Evolutionary conservation across 1,140 invertebrate species (phyloP).

Genomic region (Drosophila ananassae): DNA sequence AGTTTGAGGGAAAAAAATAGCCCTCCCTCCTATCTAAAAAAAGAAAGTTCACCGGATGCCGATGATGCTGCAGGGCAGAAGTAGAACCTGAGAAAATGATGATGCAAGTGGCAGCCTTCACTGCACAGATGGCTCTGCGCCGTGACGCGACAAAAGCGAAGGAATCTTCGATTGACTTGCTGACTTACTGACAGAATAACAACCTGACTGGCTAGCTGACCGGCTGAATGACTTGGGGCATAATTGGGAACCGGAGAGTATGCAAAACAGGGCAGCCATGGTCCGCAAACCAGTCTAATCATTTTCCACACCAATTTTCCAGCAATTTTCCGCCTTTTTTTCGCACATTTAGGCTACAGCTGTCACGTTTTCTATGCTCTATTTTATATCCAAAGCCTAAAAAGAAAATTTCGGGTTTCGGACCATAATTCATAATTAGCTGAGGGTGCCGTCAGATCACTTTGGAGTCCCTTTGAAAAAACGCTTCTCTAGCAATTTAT

Average conservation of each 20-base stretch:
- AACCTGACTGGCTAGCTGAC: slow-evolving; percentile 22
- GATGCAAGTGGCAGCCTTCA: slow-evolving; percentile 13
- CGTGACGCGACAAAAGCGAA: slow-evolving; percentile 36
- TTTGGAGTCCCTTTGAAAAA: slow-evolving; percentile 35
- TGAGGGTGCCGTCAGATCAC: slow-evolving; percentile 54
- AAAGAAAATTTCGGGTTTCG: neutral
- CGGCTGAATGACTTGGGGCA: slow-evolving; percentile 40
- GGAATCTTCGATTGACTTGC: slow-evolving; percentile 56
- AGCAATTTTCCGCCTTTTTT: slow-evolving; percentile 71
- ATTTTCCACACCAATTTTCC: slow-evolving; percentile 25
- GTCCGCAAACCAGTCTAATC: slow-evolving; percentile 36
- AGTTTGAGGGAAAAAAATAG: neutral
- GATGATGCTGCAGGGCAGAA: slow-evolving; percentile 53
- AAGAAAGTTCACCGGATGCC: slow-evolving; percentile 34
- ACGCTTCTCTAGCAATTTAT: slow-evolving; percentile 59
- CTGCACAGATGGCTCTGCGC: slow-evolving; percentile 16
- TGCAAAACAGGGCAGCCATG: slow-evolving; percentile 56
- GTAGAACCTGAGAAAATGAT: slow-evolving; percentile 69
- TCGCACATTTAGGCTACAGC: slow-evolving; percentile 78
- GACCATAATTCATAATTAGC: slow-evolving; percentile 58
- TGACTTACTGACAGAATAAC: slow-evolving; percentile 28
- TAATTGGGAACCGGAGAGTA: slow-evolving; percentile 49
- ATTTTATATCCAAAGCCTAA: neutral
- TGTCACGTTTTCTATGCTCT: slow-evolving; percentile 55
- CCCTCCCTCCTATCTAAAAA: neutral